Evolutionary conservation across 2,797 vertebrate species (phyloP).

Genomic region (Phataginus tricuspis): DNA sequence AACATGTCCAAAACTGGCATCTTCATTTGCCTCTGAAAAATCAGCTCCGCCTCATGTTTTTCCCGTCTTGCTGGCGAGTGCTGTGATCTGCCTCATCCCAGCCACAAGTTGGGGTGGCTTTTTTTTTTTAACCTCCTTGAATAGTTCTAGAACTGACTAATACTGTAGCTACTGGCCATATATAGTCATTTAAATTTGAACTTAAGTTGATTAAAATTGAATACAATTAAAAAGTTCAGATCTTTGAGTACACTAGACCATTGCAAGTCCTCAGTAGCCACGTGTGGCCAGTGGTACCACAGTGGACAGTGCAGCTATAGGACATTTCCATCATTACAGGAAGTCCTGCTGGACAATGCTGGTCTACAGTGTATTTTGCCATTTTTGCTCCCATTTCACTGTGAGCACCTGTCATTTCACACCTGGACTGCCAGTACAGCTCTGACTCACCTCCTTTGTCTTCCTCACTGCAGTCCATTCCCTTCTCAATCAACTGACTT

Average conservation of each 20-base stretch:
- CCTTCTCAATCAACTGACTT: neutral
- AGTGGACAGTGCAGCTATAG: neutral
- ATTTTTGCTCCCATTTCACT: neutral
- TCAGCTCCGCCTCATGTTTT: neutral
- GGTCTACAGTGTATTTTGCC: neutral
- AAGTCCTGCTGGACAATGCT: fast-evolving
- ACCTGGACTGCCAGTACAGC: neutral
- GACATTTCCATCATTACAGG: fast-evolving
- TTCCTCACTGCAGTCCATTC: neutral
- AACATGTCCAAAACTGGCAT: neutral
- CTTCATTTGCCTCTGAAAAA: neutral
- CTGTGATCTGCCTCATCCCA: neutral
- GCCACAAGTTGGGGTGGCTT: neutral
- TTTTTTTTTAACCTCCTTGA: neutral
- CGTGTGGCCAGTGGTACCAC: fast-evolving
- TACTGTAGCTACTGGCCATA: neutral
- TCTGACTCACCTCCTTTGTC: neutral
- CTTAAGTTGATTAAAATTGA: neutral
- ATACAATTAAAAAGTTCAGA: neutral
- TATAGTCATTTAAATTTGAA: neutral
- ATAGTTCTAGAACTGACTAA: neutral
- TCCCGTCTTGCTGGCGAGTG: neutral
- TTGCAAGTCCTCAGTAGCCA: too few species aligned
- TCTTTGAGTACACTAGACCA: neutral
- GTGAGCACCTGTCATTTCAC: neutral